These are phyloP conservation scores for Crossocerus cetratus DNA, from an alignment of 2,888 invertebrate genomes.

Conservation along the genomic window DNA sequence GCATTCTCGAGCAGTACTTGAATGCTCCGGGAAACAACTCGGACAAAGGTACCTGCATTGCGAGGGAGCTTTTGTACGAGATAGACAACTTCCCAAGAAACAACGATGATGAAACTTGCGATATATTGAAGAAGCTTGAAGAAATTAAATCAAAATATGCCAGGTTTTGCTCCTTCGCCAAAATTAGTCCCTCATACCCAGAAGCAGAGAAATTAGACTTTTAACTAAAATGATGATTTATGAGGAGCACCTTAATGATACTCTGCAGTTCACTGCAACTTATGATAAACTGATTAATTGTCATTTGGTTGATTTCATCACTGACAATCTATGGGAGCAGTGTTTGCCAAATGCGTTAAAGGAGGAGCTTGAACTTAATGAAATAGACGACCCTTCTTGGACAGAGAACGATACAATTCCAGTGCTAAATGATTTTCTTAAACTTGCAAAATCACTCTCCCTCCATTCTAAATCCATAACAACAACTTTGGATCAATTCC, in stretches of 20 bases:
- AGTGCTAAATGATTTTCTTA: constrained; percentile 54
- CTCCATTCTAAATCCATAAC: constrained; percentile 58
- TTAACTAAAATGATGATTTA: constrained; percentile 71
- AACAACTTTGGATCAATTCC: constrained; percentile 55
- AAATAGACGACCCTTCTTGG: constrained; percentile 17
- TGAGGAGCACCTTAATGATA: constrained; percentile 71
- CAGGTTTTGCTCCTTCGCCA: constrained; percentile 83
- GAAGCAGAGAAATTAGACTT: constrained; percentile 81
- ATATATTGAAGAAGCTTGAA: constrained; percentile 82
- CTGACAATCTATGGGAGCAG: constrained; percentile 82
- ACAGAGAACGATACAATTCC: constrained; percentile 24
- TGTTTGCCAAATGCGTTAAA: constrained; percentile 80
- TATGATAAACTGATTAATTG: constrained; percentile 84
- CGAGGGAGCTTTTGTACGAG: constrained; percentile 80
- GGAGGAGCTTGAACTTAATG: constrained; percentile 39
- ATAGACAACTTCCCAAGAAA: constrained; percentile 82
- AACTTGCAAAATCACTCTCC: constrained; percentile 58
- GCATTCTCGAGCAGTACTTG: constrained; percentile 80
- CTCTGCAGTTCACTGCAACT: constrained; percentile 80
- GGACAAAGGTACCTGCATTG: constrained; percentile 79
- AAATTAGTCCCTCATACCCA: constrained; percentile 80
- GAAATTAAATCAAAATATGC: constrained; percentile 84
- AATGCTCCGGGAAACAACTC: constrained; percentile 60
- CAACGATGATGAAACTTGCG: constrained; percentile 82
- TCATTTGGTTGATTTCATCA: constrained; percentile 88